phyloP scores from a whole-genome alignment of 2,113 vertebrate species.

The Aegithalos caudatus region DNA sequence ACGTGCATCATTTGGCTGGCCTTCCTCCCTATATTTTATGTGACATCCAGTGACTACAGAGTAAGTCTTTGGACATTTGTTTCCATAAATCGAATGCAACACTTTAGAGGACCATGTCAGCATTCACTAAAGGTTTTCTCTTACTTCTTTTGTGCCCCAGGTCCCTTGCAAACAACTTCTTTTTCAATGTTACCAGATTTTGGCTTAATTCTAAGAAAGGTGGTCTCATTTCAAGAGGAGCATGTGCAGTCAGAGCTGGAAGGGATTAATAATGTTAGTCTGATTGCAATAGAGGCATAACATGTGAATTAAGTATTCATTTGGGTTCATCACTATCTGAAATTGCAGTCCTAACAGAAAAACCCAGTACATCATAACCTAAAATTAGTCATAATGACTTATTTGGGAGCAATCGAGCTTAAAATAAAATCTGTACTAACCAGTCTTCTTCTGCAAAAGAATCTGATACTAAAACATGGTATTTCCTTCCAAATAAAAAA shows the following conservation, averaged over 20 bases:
- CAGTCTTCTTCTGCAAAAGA: neutral
- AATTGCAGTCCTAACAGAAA: neutral
- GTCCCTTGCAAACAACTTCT: neutral
- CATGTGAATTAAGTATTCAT: neutral
- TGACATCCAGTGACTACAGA: slow-evolving; percentile 99
- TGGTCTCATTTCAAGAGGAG: neutral
- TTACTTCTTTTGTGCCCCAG: neutral
- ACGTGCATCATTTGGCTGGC: slow-evolving; percentile 99
- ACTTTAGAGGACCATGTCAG: neutral
- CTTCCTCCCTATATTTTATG: slow-evolving; percentile 98
- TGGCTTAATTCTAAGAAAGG: neutral
- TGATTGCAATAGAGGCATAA: neutral
- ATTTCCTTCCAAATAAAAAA: neutral
- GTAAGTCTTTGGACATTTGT: slow-evolving; percentile 75
- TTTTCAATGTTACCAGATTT: neutral
- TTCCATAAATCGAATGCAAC: neutral
- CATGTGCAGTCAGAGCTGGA: neutral
- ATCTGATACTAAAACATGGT: neutral
- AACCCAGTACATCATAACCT: neutral
- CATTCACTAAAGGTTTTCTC: neutral
- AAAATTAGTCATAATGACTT: neutral
- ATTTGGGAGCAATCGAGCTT: neutral
- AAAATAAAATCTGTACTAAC: neutral
- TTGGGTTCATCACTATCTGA: neutral
- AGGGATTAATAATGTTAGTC: neutral